Base-by-base conservation (phyloP, 2,888 invertebrate species). In the Petrophora chlorosata region DNA sequence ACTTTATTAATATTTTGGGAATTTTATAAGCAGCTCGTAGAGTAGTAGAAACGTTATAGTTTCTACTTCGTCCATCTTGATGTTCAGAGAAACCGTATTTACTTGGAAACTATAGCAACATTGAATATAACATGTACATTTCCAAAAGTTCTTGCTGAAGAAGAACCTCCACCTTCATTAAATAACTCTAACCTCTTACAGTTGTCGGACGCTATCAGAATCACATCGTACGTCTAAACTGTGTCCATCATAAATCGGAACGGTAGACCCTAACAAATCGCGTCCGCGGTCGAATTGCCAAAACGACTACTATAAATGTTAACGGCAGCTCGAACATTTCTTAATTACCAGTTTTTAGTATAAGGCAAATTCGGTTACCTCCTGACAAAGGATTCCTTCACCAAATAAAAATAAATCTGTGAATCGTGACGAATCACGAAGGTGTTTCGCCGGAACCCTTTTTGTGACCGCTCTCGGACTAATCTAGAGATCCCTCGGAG, bases 341-440 rank as follows among this genome's bases (percentile, higher is more conserved):
- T 87, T 89, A 89, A 88, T 89, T 89, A 88, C 73, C 75, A 73
- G 73, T 82, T 88, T 88, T 88, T 85, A 85, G 82, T 81, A 76
- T 72, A 79, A 82, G 81, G 84, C 88, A 87, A 88, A 88, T 89
- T 90, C 88, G 81, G 86, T 87, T 85, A 87, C 79, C 81, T 78
- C 75, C 68, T 25, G 80, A 88, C 88, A 90, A 89, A 86, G 82
- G 84, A 68, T 74, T 79, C 85, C 47, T 54, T 78, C 73, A 82
- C 79, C 82, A 70, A 86, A 87, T 84, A 88, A 88, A 84, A 90
- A 83, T 84, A 87, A 88, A 85, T 77, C 77, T 69, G 71, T 79
- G 80, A 76, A 75, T 85, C 88, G 88, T 90, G 89, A 89, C 89
- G 89, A 88, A 89, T 89, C 86, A 76, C 70, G 72, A 76, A 81